Conservation (phyloP, 2,888 invertebrate species). For the Amblyjoppa fuscipennis region DNA sequence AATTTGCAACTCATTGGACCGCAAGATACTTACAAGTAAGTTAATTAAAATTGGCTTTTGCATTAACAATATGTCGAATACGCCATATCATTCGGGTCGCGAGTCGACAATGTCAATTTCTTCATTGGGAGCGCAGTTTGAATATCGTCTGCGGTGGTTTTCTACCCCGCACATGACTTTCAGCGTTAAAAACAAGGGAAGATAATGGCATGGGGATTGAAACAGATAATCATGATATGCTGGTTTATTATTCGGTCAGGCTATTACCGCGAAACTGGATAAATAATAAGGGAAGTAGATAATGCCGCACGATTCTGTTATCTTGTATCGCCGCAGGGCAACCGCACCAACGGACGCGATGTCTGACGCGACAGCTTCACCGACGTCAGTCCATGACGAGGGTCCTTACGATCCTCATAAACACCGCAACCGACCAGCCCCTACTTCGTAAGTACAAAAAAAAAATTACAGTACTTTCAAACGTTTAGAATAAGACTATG, state of each 20-base stretch:
- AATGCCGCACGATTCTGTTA: neutral
- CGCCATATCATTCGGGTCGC: too few relatives aligned
- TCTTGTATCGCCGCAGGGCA: conserved; percentile 39
- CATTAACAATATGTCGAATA: neutral
- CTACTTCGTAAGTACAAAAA: conserved; percentile 89
- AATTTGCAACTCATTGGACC: conserved; percentile 78
- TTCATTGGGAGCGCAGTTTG: too few relatives aligned
- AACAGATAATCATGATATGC: neutral
- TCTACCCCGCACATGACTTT: too few relatives aligned
- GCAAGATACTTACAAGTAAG: conserved; percentile 78
- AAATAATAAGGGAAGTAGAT: neutral
- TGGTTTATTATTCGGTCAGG: neutral
- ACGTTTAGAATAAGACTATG: neutral
- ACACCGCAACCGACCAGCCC: conserved; percentile 89
- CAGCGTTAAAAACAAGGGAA: too few relatives aligned
- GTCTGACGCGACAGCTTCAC: conserved; percentile 49
- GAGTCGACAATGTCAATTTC: too few relatives aligned
- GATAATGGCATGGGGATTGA: too few relatives aligned
- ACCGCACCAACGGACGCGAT: conserved; percentile 58
- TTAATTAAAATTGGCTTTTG: neutral
- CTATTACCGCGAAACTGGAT: neutral
- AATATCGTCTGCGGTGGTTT: too few relatives aligned
- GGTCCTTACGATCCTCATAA: conserved; percentile 89
- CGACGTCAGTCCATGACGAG: conserved; percentile 57
- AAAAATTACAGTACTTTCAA: neutral